phyloP scores from a whole-genome alignment of 2,113 vertebrate species.

The Lophura nycthemera region DNA sequence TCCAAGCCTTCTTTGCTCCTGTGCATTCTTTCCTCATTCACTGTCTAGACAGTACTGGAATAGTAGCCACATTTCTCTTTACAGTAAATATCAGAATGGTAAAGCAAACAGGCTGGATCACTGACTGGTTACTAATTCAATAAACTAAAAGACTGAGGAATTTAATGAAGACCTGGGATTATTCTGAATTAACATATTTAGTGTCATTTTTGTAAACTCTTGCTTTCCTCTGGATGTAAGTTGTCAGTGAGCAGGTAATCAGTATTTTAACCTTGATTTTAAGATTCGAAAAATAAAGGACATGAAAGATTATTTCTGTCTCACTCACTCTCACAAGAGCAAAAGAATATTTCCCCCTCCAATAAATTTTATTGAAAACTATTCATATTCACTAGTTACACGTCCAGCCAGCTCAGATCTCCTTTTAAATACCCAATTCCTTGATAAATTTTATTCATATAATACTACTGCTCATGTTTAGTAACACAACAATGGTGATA shows the following conservation, averaged over 20 bases:
- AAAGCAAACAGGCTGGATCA: neutral
- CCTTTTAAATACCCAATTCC: neutral
- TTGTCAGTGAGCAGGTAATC: neutral
- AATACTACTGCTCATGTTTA: neutral
- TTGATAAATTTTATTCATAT: neutral
- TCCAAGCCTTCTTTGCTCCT: neutral
- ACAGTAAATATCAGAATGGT: neutral
- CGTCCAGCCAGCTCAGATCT: neutral
- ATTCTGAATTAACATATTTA: neutral
- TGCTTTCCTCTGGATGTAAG: neutral
- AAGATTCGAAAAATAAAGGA: neutral
- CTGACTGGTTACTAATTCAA: slow-evolving; percentile 29
- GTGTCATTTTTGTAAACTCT: neutral
- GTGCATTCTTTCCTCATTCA: neutral
- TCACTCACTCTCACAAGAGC: neutral
- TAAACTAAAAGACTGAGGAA: neutral
- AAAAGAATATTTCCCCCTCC: neutral
- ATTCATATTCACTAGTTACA: neutral
- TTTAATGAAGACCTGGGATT: neutral
- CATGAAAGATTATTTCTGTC: neutral
- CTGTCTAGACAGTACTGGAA: neutral
- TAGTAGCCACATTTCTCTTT: neutral
- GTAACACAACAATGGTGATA: neutral
- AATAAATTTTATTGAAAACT: neutral
- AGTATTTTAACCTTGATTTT: neutral